phyloP scores from a whole-genome alignment of 2,797 vertebrate species.

The Sardinella longiceps region DNA sequence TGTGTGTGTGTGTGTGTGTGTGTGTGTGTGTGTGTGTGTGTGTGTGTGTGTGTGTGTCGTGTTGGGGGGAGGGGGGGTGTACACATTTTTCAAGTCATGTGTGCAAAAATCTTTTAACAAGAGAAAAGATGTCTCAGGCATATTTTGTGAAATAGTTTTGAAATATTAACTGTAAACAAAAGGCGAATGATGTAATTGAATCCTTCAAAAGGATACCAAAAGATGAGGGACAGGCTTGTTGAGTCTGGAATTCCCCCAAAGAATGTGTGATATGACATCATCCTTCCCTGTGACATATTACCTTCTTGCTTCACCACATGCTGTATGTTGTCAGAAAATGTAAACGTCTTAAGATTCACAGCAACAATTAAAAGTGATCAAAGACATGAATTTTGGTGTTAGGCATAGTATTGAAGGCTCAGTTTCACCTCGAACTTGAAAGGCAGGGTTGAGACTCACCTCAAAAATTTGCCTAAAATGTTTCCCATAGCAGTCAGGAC shows the following conservation, averaged over 20 bases:
- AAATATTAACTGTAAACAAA: slow-evolving; percentile 14
- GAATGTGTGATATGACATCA: slow-evolving; percentile 22
- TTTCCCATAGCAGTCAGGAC: neutral
- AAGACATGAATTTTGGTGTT: neutral
- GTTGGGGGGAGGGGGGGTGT: neutral
- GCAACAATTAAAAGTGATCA: slow-evolving; percentile 1
- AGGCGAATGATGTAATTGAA: slow-evolving; percentile 13
- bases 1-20: slow-evolving; percentile 31
- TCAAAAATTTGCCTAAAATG: neutral
- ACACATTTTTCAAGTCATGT: neutral
- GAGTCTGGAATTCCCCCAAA: slow-evolving; percentile 22
- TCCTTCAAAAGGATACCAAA: slow-evolving; percentile 1
- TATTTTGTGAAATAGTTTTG: slow-evolving; percentile 18
- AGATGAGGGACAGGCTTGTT: slow-evolving; percentile 19
- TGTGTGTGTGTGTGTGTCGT: neutral
- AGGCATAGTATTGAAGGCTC: too few relatives aligned
- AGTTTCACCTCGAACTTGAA: too few relatives aligned
- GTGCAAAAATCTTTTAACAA: slow-evolving; percentile 1
- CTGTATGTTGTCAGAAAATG: neutral
- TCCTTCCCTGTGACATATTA: neutral
- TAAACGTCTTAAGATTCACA: neutral
- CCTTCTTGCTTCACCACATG: neutral
- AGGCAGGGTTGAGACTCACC: neutral
- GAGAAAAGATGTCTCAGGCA: slow-evolving; percentile 10
- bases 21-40: neutral